These are phyloP conservation scores for Pteruthius melanotis DNA, from an alignment of 2,113 vertebrate species.

Conservation along the genomic window DNA sequence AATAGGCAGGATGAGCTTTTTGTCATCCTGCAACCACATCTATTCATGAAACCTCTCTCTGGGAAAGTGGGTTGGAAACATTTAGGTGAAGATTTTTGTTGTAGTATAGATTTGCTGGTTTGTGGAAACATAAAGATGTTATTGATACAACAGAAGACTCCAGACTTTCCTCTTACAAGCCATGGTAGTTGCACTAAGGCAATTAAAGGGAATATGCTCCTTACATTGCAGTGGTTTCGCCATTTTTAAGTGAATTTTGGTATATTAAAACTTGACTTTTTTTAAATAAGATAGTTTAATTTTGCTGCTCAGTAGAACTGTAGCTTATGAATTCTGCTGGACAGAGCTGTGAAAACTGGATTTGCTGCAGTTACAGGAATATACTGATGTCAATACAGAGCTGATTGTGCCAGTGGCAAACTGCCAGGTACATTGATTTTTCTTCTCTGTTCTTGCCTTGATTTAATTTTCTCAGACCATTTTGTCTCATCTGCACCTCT, in stretches of 20 bases:
- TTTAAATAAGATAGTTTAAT: not conserved
- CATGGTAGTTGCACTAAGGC: not conserved
- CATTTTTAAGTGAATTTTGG: not conserved
- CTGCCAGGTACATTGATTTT: not conserved
- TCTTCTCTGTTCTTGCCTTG: not conserved
- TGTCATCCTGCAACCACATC: not conserved
- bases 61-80: not conserved
- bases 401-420: not conserved
- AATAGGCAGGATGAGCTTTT: not conserved
- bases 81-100: not conserved
- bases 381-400: not conserved
- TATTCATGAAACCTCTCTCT: not conserved
- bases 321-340: not conserved
- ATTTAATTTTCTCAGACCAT: not conserved
- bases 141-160: not conserved
- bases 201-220: not conserved
- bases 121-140: not conserved
- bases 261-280: not conserved
- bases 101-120: not conserved
- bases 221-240: not conserved
- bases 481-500: not conserved
- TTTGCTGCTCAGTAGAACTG: not conserved
- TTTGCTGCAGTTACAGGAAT: not conserved
- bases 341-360: not conserved
- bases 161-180: not conserved